These are phyloP conservation scores for Melanostigma gelatinosum DNA, from an alignment of 2,113 vertebrate genomes.

Conservation along the genomic window DNA sequence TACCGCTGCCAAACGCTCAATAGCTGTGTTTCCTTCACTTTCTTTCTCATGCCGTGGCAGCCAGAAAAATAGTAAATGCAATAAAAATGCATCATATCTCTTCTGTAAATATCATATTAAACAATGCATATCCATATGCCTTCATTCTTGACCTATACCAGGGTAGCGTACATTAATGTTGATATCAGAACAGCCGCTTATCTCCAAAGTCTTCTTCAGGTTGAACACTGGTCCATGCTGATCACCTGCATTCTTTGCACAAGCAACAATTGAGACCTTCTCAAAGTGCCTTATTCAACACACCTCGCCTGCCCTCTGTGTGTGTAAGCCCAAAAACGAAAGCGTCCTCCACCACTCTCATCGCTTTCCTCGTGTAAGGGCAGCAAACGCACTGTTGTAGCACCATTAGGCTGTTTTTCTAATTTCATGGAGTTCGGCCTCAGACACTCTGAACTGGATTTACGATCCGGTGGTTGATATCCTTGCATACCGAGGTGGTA, in stretches of 20 bases:
- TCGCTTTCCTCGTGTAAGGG: slow-evolving; percentile 3
- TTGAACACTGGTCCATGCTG: neutral
- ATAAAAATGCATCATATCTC: neutral
- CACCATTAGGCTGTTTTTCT: slow-evolving; percentile 58
- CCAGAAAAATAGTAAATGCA: slow-evolving; percentile 32
- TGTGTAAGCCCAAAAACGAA: slow-evolving; percentile 14
- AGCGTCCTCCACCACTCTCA: slow-evolving; percentile 23
- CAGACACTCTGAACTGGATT: slow-evolving; percentile 57
- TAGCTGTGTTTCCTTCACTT: slow-evolving; percentile 45
- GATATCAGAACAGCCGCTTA: neutral
- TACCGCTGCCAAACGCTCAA: slow-evolving; percentile 60
- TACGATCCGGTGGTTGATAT: slow-evolving; percentile 44
- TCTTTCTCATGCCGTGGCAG: slow-evolving; percentile 21
- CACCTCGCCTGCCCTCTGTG: slow-evolving; percentile 32
- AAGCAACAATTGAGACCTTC: slow-evolving; percentile 11
- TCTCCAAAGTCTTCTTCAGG: neutral
- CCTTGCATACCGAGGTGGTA: slow-evolving; percentile 33
- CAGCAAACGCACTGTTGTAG: slow-evolving; percentile 30
- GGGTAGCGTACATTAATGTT: neutral
- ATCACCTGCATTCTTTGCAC: slow-evolving; percentile 7
- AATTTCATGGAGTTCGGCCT: slow-evolving; percentile 53
- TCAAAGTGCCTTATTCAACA: slow-evolving; percentile 32
- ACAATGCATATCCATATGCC: slow-evolving; percentile 5
- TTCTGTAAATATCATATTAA: neutral
- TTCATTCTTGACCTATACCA: neutral